Conservation (phyloP, 1,140 invertebrate genomes). For the Centruroides vittatus region DNA sequence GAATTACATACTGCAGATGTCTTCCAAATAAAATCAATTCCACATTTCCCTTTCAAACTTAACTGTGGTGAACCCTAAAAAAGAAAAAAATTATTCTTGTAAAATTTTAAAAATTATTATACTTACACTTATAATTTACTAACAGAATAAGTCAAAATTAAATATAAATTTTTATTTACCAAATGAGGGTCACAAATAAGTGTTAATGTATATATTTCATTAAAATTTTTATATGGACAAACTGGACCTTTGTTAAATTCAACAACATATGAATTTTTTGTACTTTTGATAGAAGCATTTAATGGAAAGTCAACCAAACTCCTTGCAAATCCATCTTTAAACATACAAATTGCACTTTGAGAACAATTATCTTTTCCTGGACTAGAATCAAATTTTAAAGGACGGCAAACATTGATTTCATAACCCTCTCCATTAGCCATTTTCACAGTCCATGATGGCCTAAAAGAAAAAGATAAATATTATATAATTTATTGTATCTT, state of each 20-base stretch:
- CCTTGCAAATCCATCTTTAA: background rate
- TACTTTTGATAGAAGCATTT: background rate
- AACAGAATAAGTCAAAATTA: background rate
- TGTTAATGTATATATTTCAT: background rate
- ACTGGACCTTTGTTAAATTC: background rate
- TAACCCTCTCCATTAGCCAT: background rate
- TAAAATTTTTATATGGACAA: background rate
- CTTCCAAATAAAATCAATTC: conserved; percentile 11
- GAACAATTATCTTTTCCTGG: background rate
- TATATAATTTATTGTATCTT: no score
- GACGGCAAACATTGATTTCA: background rate
- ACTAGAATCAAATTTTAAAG: background rate
- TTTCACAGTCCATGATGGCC: no score
- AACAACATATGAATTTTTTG: background rate
- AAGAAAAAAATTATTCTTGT: no score
- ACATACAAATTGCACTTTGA: background rate
- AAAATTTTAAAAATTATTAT: background rate
- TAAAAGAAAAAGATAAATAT: no score
- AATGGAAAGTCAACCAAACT: background rate
- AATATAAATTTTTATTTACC: background rate
- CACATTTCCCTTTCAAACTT: conserved; percentile 2
- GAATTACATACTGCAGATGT: conserved; percentile 12
- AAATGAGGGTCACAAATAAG: conserved; percentile 3
- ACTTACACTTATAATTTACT: background rate
- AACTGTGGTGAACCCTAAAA: conserved; percentile 5